Conservation (phyloP, 1,140 invertebrate species). For the Zaprionus inermis region DNA sequence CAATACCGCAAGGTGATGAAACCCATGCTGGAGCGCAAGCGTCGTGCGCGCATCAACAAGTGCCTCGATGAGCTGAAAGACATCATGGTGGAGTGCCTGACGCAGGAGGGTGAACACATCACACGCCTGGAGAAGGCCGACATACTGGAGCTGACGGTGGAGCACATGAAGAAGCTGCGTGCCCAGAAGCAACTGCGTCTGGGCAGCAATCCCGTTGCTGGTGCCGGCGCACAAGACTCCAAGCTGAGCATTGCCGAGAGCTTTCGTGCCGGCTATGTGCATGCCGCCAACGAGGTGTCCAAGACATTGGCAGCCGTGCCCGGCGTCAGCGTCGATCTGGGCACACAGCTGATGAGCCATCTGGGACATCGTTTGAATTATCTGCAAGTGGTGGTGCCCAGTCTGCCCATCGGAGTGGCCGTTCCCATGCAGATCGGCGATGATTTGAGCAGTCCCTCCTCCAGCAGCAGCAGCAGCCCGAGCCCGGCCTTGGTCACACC, state of each 20-base stretch:
- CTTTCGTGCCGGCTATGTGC: conserved; percentile 92
- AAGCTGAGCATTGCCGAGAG: conserved; percentile 86
- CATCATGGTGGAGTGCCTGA: conserved; percentile 87
- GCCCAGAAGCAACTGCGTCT: conserved; percentile 86
- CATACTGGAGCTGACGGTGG: conserved; percentile 94
- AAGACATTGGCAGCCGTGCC: conserved; percentile 93
- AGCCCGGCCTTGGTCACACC: conserved; percentile 67
- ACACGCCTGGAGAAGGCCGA: conserved; percentile 96
- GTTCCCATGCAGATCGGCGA: conserved; percentile 42
- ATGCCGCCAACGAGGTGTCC: conserved; percentile 90
- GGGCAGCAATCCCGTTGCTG: conserved; percentile 28
- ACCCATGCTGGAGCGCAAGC: conserved; percentile 93
- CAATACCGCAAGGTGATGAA: conserved; percentile 89
- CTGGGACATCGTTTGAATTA: conserved; percentile 92
- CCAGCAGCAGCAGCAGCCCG: conserved; percentile 30
- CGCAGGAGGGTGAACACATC: conserved; percentile 90
- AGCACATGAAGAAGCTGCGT: conserved; percentile 91
- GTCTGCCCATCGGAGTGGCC: conserved; percentile 60
- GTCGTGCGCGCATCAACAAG: conserved; percentile 94
- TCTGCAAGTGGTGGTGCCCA: conserved; percentile 80
- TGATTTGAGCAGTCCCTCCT: conserved; percentile 28
- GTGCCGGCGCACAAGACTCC: conserved; percentile 64
- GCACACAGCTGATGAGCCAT: conserved; percentile 95
- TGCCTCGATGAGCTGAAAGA: conserved; percentile 94
- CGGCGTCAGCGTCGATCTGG: conserved; percentile 92